A percentile compares a stretch with the other conserved stretches of the same genome.
Evolutionary conservation across 1,140 invertebrate genomes (phyloP).

Genomic region (Brachionus plicatilis): DNA sequence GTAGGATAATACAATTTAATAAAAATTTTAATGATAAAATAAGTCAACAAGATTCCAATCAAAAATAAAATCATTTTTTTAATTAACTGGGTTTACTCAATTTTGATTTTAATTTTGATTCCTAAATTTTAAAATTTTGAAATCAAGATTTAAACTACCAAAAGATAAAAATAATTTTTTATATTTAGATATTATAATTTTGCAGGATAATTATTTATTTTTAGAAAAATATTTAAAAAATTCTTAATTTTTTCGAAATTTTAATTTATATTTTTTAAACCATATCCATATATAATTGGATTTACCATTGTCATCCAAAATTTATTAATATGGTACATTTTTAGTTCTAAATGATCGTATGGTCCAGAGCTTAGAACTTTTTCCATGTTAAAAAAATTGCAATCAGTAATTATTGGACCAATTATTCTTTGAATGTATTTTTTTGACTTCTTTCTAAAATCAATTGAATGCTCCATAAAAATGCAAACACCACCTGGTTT

Average conservation of each 20-base stretch:
- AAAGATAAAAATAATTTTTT: not conserved
- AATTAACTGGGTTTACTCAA: not conserved
- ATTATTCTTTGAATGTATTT: not conserved
- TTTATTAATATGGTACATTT: not conserved
- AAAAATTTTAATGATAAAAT: not conserved
- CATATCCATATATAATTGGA: conserved; percentile 10
- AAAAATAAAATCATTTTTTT: not conserved
- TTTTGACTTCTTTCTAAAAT: not conserved
- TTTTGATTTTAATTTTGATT: too few relatives aligned
- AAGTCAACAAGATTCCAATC: not conserved
- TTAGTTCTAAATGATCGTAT: not conserved
- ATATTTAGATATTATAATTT: not conserved
- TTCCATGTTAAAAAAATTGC: not conserved
- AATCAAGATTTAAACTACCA: not conserved
- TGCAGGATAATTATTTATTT: not conserved
- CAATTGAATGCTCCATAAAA: conserved; percentile 31
- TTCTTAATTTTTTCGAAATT: not conserved
- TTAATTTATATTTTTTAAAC: not conserved
- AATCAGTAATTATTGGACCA: not conserved
- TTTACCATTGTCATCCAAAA: not conserved
- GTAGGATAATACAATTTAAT: not conserved
- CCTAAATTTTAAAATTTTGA: not conserved
- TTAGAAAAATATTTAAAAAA: not conserved
- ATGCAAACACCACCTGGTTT: conserved; percentile 24
- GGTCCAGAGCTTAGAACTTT: not conserved